Evolutionary conservation across 2,888 invertebrate genomes (phyloP).

Genomic region (Stegophylla sp.): DNA sequence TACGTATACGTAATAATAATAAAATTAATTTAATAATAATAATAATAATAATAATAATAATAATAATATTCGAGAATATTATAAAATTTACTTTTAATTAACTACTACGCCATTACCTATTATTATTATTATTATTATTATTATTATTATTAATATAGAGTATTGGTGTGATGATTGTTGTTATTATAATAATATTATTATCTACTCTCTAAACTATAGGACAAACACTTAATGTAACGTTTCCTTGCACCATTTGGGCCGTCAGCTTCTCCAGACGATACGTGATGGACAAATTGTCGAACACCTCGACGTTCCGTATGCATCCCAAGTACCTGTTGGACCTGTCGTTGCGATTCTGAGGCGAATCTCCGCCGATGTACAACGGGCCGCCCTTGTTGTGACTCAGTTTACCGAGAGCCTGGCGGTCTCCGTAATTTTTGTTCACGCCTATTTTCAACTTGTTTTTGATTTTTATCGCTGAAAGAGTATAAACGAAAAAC

Average conservation of each 20-base stretch:
- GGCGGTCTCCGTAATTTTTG: conserved; percentile 58
- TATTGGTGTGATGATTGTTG: too few relatives aligned
- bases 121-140: too few relatives aligned
- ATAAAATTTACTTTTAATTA: too few relatives aligned
- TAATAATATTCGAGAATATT: too few relatives aligned
- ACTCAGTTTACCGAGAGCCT: conserved; percentile 70
- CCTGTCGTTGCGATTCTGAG: conserved; percentile 70
- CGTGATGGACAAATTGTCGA: conserved; percentile 64
- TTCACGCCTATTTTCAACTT: conserved; percentile 88
- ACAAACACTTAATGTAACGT: conserved; percentile 80
- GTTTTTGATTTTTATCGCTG: conserved; percentile 88
- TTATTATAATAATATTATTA: conserved; percentile 13
- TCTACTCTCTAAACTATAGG: conserved; percentile 72
- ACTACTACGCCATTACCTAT: too few relatives aligned
- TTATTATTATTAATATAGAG: too few relatives aligned
- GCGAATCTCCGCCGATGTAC: conserved; percentile 88
- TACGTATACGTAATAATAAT: conserved; percentile 15
- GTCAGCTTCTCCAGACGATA: conserved; percentile 66
- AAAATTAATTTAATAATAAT: conserved; percentile 9
- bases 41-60: too few relatives aligned
- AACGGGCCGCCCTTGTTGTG: conserved; percentile 74
- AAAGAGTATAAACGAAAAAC: conserved; percentile 61
- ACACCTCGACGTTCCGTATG: conserved; percentile 75
- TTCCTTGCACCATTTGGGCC: conserved; percentile 72
- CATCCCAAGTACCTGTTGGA: conserved; percentile 80